These are phyloP conservation scores for Nebria ingens DNA, from an alignment of 1,140 invertebrate genomes.

Conservation along the genomic window DNA sequence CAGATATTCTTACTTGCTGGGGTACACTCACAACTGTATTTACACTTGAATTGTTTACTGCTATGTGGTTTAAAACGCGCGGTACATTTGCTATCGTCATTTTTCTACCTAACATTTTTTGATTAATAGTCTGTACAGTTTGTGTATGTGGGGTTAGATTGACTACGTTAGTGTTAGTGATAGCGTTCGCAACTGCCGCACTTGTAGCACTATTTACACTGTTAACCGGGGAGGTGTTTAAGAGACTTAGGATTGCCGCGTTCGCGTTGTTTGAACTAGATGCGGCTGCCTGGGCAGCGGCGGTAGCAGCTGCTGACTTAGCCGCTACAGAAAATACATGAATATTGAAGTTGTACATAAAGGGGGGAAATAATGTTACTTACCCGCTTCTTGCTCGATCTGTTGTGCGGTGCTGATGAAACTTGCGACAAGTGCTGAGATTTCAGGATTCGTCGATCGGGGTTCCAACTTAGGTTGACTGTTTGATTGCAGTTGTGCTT, in stretches of 20 bases:
- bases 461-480: conserved; percentile 19
- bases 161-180: conserved; percentile 25
- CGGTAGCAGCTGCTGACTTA: conserved; percentile 28
- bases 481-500: conserved; percentile 44
- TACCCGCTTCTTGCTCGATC: conserved; percentile 57
- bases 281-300: conserved; percentile 42
- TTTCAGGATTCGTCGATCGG: conserved; percentile 39
- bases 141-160: conserved; percentile 23
- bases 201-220: conserved; percentile 42
- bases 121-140: conserved; percentile 27
- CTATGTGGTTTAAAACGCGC: conserved; percentile 35
- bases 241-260: conserved; percentile 58
- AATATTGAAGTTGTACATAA: background rate
- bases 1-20: conserved; percentile 29
- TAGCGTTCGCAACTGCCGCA: conserved; percentile 31
- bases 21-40: conserved; percentile 25
- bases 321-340: conserved; percentile 15
- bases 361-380: conserved; percentile 14
- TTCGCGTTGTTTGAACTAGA: conserved; percentile 43
- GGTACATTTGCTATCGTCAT: conserved; percentile 30
- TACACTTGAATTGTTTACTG: conserved; percentile 32
- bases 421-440: conserved; percentile 63
- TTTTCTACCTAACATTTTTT: conserved; percentile 28
- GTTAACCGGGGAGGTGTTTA: conserved; percentile 61
- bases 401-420: conserved; percentile 71